Percentiles rank a stretch among this genome's conserved stretches.
Conservation (phyloP, 2,888 invertebrate species). For the Caradrina kadenii region DNA sequence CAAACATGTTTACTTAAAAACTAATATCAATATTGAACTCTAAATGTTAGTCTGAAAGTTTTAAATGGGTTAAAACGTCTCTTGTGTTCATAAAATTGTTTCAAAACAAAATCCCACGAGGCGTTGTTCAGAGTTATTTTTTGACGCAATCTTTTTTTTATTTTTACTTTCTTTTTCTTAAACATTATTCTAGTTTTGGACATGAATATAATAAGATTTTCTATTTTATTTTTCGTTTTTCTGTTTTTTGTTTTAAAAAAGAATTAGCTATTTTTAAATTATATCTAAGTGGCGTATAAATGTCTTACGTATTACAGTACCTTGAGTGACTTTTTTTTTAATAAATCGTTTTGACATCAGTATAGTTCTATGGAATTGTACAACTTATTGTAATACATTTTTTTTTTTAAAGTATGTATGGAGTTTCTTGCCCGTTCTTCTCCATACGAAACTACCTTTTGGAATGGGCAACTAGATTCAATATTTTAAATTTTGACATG, state of each 20-base stretch:
- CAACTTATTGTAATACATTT: too few species aligned
- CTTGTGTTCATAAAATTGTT: constrained; percentile 39
- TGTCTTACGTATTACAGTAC: too few species aligned
- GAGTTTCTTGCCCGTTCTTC: too few species aligned
- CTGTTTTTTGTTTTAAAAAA: not conserved
- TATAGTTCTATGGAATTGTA: too few species aligned
- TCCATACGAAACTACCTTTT: too few species aligned
- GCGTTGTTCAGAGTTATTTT: constrained; percentile 3
- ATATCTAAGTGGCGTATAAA: too few species aligned
- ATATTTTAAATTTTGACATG: too few species aligned
- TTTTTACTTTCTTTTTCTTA: too few species aligned
- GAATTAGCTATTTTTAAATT: not conserved
- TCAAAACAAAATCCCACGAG: constrained; percentile 36
- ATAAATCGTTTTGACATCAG: too few species aligned
- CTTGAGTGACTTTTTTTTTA: too few species aligned
- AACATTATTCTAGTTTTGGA: constrained; percentile 25
- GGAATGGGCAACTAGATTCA: too few species aligned
- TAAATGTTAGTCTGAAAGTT: constrained; percentile 29
- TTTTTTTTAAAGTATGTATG: too few species aligned
- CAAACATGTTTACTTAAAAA: constrained; percentile 44
- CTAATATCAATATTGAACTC: constrained; percentile 38
- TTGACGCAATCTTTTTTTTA: not conserved
- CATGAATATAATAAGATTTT: constrained; percentile 1
- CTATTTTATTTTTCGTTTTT: not conserved
- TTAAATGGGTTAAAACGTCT: constrained; percentile 41